Percentiles rank a stretch among this genome's conserved stretches.
Evolutionary conservation across 2,797 vertebrate species (phyloP).

Genomic region (Cuniculus paca): DNA sequence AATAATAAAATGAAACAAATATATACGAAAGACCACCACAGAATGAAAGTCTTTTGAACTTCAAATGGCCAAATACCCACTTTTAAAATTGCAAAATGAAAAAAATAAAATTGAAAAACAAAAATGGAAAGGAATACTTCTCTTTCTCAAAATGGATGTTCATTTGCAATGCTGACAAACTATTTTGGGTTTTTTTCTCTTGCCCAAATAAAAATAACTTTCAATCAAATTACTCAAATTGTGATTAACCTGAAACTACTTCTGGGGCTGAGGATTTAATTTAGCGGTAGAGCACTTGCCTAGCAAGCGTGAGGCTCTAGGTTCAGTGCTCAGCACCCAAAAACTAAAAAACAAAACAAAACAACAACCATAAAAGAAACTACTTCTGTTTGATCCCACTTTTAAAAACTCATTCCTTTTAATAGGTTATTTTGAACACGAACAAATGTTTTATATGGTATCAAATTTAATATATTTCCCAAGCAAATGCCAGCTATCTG

Average conservation of each 20-base stretch:
- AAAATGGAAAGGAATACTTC: not conserved
- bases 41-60: conserved; percentile 59
- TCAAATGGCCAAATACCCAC: conserved; percentile 45
- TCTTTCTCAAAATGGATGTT: conserved; percentile 65
- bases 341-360: not conserved
- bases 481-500: conserved; percentile 32
- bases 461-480: conserved; percentile 19
- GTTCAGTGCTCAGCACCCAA: not conserved
- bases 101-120: conserved; percentile 38
- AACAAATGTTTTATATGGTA: conserved; percentile 21
- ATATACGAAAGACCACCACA: not conserved
- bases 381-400: not conserved
- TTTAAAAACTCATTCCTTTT: conserved; percentile 6
- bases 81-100: conserved; percentile 51
- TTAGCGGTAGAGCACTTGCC: not conserved
- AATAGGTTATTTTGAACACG: conserved; percentile 29
- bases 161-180: conserved; percentile 14
- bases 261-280: not conserved
- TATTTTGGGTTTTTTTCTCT: conserved; percentile 49
- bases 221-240: conserved; percentile 44
- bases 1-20: conserved; percentile 60
- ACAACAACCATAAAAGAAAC: not conserved
- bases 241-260: conserved; percentile 18
- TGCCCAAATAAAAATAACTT: conserved; percentile 64
- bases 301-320: not conserved